Evolutionary conservation across 2,113 vertebrate genomes (phyloP), one percentile per base, ranked within the genome.

Genomic region (Sigmodon hispidus): DNA sequence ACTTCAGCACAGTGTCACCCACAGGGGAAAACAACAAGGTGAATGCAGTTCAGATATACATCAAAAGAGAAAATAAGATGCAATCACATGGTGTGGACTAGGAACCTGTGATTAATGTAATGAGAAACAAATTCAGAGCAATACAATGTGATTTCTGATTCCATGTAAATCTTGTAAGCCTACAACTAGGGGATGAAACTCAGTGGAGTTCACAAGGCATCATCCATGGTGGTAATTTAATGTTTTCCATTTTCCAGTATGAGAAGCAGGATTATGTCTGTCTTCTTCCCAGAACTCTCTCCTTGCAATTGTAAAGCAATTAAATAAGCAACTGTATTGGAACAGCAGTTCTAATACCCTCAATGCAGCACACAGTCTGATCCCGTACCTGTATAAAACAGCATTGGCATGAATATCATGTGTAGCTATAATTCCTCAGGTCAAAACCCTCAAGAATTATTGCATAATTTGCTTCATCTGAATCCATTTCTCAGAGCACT

Each of bases 51-150:
- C 67, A 86, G 1, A 67, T 15, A 36, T 11, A 83, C 80, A 52
- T 1, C 22, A 52, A 86, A n/a, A 48, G 69, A 90, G 45, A 90
- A 67, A 94, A 69, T 31, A 87, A 80, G 88, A 77, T 73, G 48
- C 40, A 81, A 15, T 50, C 45, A 84, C 1, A 8, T 1, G 8
- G 16, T 2, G 3, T 3, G 1, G 55, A 34, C 17, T 9, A 80
- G 86, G 8, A 90, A 45, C 6, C n/a, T 36, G n/a, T 10, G 43
- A 45, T 73, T 55, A 79, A 75, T 72, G 26, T 40, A 6, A 89
- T 2, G 2, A 34, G 22, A 65, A 57, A 75, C 0, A 11, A 63
- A 45, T 70, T 57, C 24, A 50, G 7, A 72, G 19, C 24, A 15
- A 63, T 40, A 55, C 48, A 21, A 1, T 29, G n/a, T 31, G 57